Conservation (phyloP, 2,113 vertebrate species). For the Polypterus bichir region DNA sequence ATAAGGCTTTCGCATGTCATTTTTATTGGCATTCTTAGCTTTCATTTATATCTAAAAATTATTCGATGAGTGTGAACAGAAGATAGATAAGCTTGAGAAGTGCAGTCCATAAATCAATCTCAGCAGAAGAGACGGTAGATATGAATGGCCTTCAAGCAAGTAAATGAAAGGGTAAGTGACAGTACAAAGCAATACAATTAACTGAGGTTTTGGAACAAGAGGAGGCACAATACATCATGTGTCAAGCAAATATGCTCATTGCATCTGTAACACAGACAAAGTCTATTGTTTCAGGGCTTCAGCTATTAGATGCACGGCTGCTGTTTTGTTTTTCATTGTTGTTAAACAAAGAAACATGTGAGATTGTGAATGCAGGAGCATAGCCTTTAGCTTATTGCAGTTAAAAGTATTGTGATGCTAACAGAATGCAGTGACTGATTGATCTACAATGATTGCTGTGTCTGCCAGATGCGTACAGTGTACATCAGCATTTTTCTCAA, state of each 20-base stretch:
- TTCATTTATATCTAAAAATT: slow-evolving; percentile 25
- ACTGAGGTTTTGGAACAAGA: slow-evolving; percentile 25
- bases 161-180: slow-evolving; percentile 32
- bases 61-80: slow-evolving; percentile 20
- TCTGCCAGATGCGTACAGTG: not conserved
- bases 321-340: not conserved
- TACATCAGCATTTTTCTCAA: not conserved
- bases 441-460: not conserved
- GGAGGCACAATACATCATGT: slow-evolving; percentile 29
- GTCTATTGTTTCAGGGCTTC: slow-evolving; percentile 1
- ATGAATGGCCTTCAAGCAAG: slow-evolving; percentile 24
- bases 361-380: not conserved
- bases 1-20: slow-evolving; percentile 14
- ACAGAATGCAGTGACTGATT: not conserved
- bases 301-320: not conserved
- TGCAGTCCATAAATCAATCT: slow-evolving; percentile 43
- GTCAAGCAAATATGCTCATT: slow-evolving; percentile 5
- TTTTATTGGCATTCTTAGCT: slow-evolving; percentile 11
- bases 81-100: slow-evolving; percentile 24
- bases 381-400: not conserved
- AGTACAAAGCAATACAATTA: slow-evolving; percentile 45
- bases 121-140: slow-evolving; percentile 18
- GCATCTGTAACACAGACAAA: not conserved
- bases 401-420: not conserved
- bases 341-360: not conserved